Conservation (phyloP, 2,113 vertebrate genomes). For the Chamaetylas fuelleborni region DNA sequence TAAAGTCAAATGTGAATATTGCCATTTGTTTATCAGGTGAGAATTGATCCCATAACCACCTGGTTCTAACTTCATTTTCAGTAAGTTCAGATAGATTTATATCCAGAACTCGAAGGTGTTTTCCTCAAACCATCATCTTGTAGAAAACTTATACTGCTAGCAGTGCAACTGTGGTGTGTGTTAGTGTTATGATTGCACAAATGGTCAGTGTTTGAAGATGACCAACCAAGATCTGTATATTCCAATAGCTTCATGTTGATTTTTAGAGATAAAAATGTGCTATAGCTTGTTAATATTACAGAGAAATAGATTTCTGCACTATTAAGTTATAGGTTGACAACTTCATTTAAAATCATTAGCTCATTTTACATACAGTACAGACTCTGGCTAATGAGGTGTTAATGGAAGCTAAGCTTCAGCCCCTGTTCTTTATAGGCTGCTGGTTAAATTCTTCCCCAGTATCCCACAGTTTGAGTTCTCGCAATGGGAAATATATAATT, state of each 20-base stretch:
- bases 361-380: neutral
- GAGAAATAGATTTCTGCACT: neutral
- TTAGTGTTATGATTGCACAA: neutral
- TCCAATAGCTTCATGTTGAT: neutral
- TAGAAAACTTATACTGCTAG: neutral
- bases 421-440: slow-evolving; percentile 23
- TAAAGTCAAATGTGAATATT: neutral
- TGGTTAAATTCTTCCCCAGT: slow-evolving; percentile 49
- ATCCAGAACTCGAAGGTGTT: neutral
- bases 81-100: neutral
- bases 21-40: neutral
- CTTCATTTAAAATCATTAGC: slow-evolving; percentile 39
- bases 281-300: neutral
- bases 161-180: neutral
- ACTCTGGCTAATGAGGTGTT: slow-evolving; percentile 39
- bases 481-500: slow-evolving; percentile 53
- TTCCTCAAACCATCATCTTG: neutral
- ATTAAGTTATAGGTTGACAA: neutral
- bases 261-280: neutral
- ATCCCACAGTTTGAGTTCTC: neutral
- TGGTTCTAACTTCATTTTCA: neutral
- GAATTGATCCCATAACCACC: neutral
- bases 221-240: neutral
- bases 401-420: slow-evolving; percentile 33
- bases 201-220: neutral